A percentile compares a stretch with the other conserved stretches of the same genome.
These are phyloP conservation scores for Anolis sagrei DNA, from an alignment of 2,113 vertebrate species.

Conservation along the genomic window DNA sequence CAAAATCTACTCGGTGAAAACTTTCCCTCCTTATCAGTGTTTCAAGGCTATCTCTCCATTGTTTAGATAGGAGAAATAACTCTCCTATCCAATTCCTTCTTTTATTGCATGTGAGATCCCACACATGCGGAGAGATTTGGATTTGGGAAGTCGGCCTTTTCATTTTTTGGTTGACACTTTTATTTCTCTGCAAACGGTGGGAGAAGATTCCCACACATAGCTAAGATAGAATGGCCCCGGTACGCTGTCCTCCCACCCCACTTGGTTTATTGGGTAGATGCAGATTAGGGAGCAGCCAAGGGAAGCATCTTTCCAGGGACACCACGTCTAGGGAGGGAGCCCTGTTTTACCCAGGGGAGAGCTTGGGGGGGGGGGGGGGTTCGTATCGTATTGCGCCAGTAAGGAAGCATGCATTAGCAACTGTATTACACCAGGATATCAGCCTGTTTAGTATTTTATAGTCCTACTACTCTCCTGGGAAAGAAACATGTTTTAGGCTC, in stretches of 20 bases:
- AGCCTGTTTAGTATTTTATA: slow-evolving; percentile 19
- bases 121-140: neutral
- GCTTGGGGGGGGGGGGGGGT: slow-evolving; percentile 45
- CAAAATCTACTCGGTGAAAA: slow-evolving; percentile 57
- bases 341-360: slow-evolving; percentile 56
- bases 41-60: slow-evolving; percentile 37
- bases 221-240: slow-evolving; percentile 32
- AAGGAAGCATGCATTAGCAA: slow-evolving; percentile 57
- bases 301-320: slow-evolving; percentile 34
- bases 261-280: slow-evolving; percentile 19
- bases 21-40: slow-evolving; percentile 2
- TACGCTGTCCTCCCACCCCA: neutral
- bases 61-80: slow-evolving; percentile 53
- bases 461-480: slow-evolving; percentile 6
- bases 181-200: neutral
- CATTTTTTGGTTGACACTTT: slow-evolving; percentile 44
- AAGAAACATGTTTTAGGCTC: slow-evolving; percentile 2
- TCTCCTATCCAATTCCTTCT: slow-evolving; percentile 41
- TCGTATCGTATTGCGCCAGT: slow-evolving; percentile 42
- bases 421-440: slow-evolving; percentile 52
- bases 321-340: slow-evolving; percentile 41
- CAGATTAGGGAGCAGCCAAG: neutral
- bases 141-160: neutral
- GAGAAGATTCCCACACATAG: slow-evolving; percentile 21
- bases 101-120: fast-evolving